Base-by-base conservation (phyloP, 1,140 invertebrate genomes). In the Phocides pigmalion region DNA sequence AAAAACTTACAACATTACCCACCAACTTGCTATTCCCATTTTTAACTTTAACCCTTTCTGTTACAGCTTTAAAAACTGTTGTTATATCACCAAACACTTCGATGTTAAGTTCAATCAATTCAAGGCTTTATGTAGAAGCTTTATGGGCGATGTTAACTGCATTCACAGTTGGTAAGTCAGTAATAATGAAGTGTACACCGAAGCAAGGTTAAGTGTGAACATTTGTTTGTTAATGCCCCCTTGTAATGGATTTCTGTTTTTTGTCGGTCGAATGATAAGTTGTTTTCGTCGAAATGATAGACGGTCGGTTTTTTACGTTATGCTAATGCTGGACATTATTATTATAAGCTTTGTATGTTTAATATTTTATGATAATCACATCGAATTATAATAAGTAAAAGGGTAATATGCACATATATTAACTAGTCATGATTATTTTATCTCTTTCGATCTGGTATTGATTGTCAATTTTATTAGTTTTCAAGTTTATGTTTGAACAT, bases 201-300 rank as follows among this genome's bases (percentile, higher is more conserved):
- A 81, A 86, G 82, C 85, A 83, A 89, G 84, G 83, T 89, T 87
- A 89, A 89, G 87, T 89, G 87, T 87, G 81, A 87, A 89, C 87
- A 87, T 87, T 89, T 89, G 87, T 89, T 86, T 85, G 84, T 87
- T 87, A 87, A 89, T 87, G 83, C 80, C 64, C 75, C 74, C 62
- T 67, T 78, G 71, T 84, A 80, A 81, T 80, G 77, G 76, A 79
- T 78, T 83, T 74, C 67, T 82, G 74, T 68, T 72, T 79, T 78
- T 85, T 81, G 73, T 77, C 59, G 56, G 68, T 47, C 65, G 63
- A 65, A 75, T 79, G 82, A 85, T 85, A 82, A 77, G 79, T 81
- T 79, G 78, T 73, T 80, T 74, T 66, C 70, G 64, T 74, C 59
- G 74, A 65, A 77, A 68, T 80, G 82, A 83, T 83, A 61, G 75